Percentiles rank a stretch among this genome's conserved stretches.
These are phyloP conservation scores for Chrysogorgia sp. DNA, from an alignment of 92 coral and sea anemone species.

Conservation along the genomic window DNA sequence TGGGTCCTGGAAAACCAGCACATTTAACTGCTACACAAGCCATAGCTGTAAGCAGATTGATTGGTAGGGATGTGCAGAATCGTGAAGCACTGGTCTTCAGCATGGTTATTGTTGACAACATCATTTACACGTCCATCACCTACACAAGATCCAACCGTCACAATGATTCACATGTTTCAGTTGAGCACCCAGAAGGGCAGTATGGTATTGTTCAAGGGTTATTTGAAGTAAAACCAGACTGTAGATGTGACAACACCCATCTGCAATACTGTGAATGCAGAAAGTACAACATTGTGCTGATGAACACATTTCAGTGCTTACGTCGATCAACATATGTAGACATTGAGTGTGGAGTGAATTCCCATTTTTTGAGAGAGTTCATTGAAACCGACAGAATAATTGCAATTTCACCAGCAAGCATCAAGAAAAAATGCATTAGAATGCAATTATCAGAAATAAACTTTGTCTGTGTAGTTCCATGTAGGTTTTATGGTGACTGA, in stretches of 20 bases:
- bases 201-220: constrained; percentile 21
- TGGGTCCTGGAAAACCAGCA: not conserved
- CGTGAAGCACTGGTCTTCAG: constrained; percentile 2
- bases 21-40: too few relatives aligned
- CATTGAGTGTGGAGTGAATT: too few relatives aligned
- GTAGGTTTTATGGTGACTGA: too few relatives aligned
- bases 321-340: too few relatives aligned
- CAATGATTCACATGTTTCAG: constrained; percentile 4
- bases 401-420: too few relatives aligned
- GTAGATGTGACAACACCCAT: not conserved
- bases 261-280: not conserved
- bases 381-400: too few relatives aligned
- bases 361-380: too few relatives aligned
- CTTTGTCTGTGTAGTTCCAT: not conserved
- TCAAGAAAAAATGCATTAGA: too few relatives aligned
- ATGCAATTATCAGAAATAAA: constrained; percentile 2
- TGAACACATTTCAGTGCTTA: too few relatives aligned
- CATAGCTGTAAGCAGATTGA: not conserved
- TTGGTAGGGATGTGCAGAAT: constrained; percentile 6
- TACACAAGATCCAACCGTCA: constrained; percentile 16
- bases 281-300: too few relatives aligned
- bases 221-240: constrained; percentile 19
- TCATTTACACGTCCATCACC: constrained; percentile 9
- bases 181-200: not conserved
- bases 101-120: constrained; percentile 3